Evolutionary conservation across 2,113 vertebrate genomes (phyloP).

Genomic region (Oenanthe melanoleuca): DNA sequence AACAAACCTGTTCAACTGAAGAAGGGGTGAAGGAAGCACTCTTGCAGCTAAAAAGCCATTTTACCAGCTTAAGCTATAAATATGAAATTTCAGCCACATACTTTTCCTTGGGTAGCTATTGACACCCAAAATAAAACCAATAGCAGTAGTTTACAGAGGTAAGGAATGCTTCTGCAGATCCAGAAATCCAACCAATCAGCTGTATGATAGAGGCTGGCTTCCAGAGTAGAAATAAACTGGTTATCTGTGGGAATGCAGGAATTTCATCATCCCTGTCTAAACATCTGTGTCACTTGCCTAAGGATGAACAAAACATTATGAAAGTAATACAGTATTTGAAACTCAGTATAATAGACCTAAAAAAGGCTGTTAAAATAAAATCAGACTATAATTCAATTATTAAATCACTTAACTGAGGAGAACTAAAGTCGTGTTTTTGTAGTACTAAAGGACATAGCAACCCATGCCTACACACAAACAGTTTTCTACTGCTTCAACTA

Average conservation of each 20-base stretch:
- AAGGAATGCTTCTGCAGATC: neutral
- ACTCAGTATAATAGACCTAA: neutral
- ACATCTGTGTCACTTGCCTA: neutral
- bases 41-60: neutral
- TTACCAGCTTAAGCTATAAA: neutral
- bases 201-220: neutral
- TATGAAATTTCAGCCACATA: neutral
- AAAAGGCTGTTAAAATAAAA: neutral
- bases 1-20: neutral
- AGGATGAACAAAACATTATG: neutral
- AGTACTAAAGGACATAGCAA: neutral
- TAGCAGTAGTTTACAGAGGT: neutral
- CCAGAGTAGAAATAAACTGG: neutral
- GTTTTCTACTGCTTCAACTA: neutral
- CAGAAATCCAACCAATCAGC: accelerated
- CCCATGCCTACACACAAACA: neutral
- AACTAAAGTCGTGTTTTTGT: neutral
- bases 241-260: neutral
- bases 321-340: neutral
- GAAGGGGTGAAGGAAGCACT: neutral
- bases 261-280: neutral
- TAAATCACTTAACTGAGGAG: neutral
- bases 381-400: neutral
- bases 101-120: neutral
- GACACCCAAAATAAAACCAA: neutral